Base-by-base conservation (phyloP, 2,113 vertebrate species). In the Laterallus jamaicensis region DNA sequence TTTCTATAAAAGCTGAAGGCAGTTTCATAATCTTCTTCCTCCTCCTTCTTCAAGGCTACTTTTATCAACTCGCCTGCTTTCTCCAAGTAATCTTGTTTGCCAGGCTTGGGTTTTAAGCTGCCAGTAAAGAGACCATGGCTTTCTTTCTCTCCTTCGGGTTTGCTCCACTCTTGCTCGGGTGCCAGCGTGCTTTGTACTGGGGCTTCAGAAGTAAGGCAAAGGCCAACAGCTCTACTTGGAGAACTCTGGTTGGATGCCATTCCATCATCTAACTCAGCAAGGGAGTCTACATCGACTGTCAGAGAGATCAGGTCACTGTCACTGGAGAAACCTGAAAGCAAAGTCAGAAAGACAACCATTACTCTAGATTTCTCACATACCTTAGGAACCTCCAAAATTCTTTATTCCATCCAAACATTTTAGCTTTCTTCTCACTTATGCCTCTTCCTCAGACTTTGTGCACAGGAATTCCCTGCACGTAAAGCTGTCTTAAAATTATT, bases 171-270 rank as follows among this genome's bases (percentile, higher is more conserved):
- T 32, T 97, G 97, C 76, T 98, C 98, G 69, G 95, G 92, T 94
- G 96, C 93, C 71, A 90, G 49, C 1, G 94, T 82, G 59, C 95
- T 97, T 67, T 94, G 97, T 35, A 71, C 92, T 39, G 82, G 58
- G 22, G 95, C 62, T 42, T 97, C 98, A 75, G 97, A 96, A 97
- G 97, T 82, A 94, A 93, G 92, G 96, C 62, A 95, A 95, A 93
- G 88, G 92, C 98, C 98, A 44, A 97, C 96, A 95, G 98, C 96
- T 96, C 98, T 98, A 85, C 97, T 98, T 95, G 99, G 99, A 96
- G 99, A 99, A 94, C 97, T 98, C 82, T 98, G 98, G 93, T 98
- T 98, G 96, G 99, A 99, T 98, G 99, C 99, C 99, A 99, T 99
- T 98, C 99, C 99, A 99, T 99, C 99, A 73, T 99, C 99, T 83